phyloP scores from a whole-genome alignment of 2,113 vertebrate species.

The Proterorhinus semilunaris region DNA sequence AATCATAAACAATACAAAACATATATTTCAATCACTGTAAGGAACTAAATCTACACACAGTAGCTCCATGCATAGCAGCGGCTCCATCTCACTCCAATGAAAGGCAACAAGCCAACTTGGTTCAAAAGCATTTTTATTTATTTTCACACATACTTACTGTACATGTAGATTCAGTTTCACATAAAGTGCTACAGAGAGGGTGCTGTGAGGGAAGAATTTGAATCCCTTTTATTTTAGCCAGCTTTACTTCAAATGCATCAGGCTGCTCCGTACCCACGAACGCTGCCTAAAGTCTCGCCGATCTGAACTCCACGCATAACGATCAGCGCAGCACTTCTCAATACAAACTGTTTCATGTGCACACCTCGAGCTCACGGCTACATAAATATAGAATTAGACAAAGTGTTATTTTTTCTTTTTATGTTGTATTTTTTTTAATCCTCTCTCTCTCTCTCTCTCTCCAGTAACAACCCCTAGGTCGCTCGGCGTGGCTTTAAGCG shows the following conservation, averaged over 20 bases:
- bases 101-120: neutral
- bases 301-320: conserved; percentile 47
- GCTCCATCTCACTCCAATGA: neutral
- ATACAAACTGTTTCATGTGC: conserved; percentile 68
- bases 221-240: conserved; percentile 63
- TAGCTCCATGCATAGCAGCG: no score
- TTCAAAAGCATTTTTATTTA: neutral
- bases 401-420: conserved; percentile 73
- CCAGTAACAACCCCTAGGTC: conserved; percentile 66
- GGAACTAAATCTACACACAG: no score
- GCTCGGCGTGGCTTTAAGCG: conserved; percentile 56
- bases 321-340: conserved; percentile 64
- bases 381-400: conserved; percentile 77
- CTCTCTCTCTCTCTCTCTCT: conserved; percentile 48
- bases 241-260: conserved; percentile 72
- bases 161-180: neutral
- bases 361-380: conserved; percentile 72
- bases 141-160: neutral
- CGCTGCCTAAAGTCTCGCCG: conserved; percentile 64
- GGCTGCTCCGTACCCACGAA: conserved; percentile 53
- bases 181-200: neutral
- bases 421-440: conserved; percentile 47
- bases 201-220: conserved; percentile 43
- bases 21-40: no score
- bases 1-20: no score